Evolutionary conservation across 2,888 invertebrate genomes (phyloP).

Genomic region (Habroteleia sp.): DNA sequence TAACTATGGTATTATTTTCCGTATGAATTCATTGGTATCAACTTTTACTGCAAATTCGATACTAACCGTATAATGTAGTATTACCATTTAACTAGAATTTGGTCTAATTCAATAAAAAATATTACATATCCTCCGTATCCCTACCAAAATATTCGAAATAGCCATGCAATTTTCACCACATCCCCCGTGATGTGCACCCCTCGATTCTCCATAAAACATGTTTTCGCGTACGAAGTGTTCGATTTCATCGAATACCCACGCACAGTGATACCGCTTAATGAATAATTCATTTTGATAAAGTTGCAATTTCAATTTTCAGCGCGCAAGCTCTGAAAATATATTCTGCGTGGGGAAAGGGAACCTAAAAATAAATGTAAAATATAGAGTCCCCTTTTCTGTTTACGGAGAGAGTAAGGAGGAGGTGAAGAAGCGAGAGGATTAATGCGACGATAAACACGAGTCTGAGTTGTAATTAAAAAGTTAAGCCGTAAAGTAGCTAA

Average conservation of each 20-base stretch:
- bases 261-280: constrained; percentile 23
- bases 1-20: no score
- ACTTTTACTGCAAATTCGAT: no score
- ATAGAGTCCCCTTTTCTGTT: constrained; percentile 31
- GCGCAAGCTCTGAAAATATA: constrained; percentile 13
- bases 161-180: background rate
- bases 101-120: no score
- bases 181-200: background rate
- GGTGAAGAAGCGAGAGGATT: constrained; percentile 62
- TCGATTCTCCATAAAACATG: constrained; percentile 1
- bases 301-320: constrained; percentile 34
- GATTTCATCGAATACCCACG: constrained; percentile 11
- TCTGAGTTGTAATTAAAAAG: constrained; percentile 76
- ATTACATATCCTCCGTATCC: no score
- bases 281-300: constrained; percentile 42
- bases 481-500: constrained; percentile 72
- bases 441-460: constrained; percentile 77
- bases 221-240: constrained; percentile 20
- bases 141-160: no score
- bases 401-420: constrained; percentile 18
- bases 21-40: no score
- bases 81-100: no score
- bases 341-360: constrained; percentile 16
- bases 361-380: constrained; percentile 54
- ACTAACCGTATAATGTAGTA: no score